Conservation (phyloP, 2,113 vertebrate genomes). For the Calyptomena viridis region DNA sequence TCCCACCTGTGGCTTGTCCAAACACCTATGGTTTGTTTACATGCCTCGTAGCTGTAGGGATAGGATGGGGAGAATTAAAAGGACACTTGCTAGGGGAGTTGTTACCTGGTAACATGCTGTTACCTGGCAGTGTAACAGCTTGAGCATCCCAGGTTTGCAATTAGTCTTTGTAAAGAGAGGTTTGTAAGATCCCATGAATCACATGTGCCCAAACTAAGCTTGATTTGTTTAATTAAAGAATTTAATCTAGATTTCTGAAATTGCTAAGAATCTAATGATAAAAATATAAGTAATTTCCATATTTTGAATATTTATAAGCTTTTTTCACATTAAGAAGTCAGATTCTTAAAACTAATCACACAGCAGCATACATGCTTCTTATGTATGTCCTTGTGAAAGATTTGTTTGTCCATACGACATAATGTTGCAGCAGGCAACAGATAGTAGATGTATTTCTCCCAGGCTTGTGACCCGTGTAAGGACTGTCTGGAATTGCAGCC, state of each 20-base stretch:
- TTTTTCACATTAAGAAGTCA: not conserved
- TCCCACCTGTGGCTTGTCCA: not conserved
- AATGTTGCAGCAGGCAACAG: not conserved
- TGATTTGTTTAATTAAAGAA: not conserved
- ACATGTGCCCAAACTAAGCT: not conserved
- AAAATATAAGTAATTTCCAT: not conserved
- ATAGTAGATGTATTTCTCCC: not conserved
- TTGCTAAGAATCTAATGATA: not conserved
- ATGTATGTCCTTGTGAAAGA: not conserved
- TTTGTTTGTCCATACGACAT: not conserved
- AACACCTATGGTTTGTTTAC: not conserved
- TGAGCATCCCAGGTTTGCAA: not conserved
- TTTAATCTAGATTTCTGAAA: not conserved
- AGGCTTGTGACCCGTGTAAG: not conserved
- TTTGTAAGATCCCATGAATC: not conserved
- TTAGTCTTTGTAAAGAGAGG: not conserved
- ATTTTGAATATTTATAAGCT: not conserved
- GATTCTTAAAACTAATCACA: not conserved
- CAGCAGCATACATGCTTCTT: not conserved
- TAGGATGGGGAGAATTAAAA: not conserved
- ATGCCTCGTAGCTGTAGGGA: not conserved
- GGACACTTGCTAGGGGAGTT: not conserved
- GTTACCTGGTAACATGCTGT: not conserved
- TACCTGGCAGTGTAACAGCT: not conserved
- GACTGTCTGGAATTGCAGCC: not conserved